These are phyloP conservation scores for Australoheros facetus DNA, from an alignment of 2,797 vertebrate genomes.

Conservation along the genomic window DNA sequence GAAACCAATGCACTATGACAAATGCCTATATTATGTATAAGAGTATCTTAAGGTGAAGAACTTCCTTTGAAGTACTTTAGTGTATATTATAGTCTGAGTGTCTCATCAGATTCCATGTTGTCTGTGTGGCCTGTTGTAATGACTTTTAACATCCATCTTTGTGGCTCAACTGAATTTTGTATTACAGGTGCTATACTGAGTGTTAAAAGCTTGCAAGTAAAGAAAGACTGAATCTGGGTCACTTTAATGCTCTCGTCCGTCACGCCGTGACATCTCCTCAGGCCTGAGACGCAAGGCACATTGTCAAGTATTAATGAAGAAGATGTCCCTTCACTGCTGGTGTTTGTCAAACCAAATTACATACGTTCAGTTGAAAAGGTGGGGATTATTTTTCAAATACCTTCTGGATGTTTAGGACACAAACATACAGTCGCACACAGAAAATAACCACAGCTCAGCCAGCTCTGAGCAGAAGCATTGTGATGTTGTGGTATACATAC, in stretches of 20 bases:
- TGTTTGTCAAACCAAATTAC: slow-evolving; percentile 85
- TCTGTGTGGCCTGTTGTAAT: slow-evolving; percentile 55
- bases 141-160: slow-evolving; percentile 61
- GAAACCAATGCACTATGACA: background rate
- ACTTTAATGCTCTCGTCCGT: slow-evolving; percentile 76
- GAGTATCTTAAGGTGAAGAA: slow-evolving; percentile 10
- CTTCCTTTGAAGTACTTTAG: slow-evolving; percentile 49
- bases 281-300: slow-evolving; percentile 72
- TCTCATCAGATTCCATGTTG: slow-evolving; percentile 48
- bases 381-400: slow-evolving; percentile 81
- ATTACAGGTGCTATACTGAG: slow-evolving; percentile 73
- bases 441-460: slow-evolving; percentile 38
- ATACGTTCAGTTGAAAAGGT: slow-evolving; percentile 81
- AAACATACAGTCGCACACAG: slow-evolving; percentile 51
- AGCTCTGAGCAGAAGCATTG: slow-evolving; percentile 67
- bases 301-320: slow-evolving; percentile 86
- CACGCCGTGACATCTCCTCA: slow-evolving; percentile 72
- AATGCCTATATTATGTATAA: background rate
- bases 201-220: slow-evolving; percentile 75
- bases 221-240: slow-evolving; percentile 82
- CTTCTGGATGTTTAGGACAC: slow-evolving; percentile 74
- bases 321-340: slow-evolving; percentile 74
- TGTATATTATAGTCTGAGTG: slow-evolving; percentile 30
- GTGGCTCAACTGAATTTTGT: slow-evolving; percentile 73
- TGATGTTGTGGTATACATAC: slow-evolving; percentile 63